Evolutionary conservation across 2,888 invertebrate species (phyloP), one percentile per base, ranked within the genome.

Genomic region (Automeris io): DNA sequence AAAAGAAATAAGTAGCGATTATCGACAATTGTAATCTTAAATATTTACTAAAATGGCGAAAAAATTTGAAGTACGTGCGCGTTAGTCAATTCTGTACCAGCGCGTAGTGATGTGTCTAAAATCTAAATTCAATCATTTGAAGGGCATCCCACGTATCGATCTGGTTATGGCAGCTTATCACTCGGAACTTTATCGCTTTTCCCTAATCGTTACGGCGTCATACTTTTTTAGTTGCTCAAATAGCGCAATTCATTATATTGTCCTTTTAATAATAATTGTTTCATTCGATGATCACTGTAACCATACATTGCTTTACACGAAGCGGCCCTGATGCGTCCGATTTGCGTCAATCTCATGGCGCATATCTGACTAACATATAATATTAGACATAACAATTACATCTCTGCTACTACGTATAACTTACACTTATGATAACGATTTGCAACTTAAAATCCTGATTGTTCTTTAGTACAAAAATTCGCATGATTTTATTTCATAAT

Each of bases 341-440:
- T 68, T 71, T 71, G 52, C 72, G 75, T 76, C 76, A 74, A 68
- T 68, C 58, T 57, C 47, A 45, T 49, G 41, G 57, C 48, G 58
- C 61, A 72, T 39, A 33, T 70, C 64, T 71, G 65, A 70, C 56
- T 69, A 68, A 67, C 55, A 53, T 57, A 49, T 63, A 61, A 65
- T 64, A 67, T 63, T 70, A 69, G 54, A 51, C 41, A 46, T 46
- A 46, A 37, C 16, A 16, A 16, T 31, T 16, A 23, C 23, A 23
- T 32, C 31, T 32, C 26, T 39, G 45, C 38, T 33, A 37, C 29
- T 23, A 13, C 19, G 24, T 19, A 36, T 26, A 19, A 18, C 18
- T 29, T 22, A 21, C 31, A 31, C 7, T 31, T 37, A 21, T 22
- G 25, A 21, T 36, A 19, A 36, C 8, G 4, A 18, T 22, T 6